Evolutionary conservation across 2,113 vertebrate species (phyloP).

Genomic region (Psilopogon haemacephalus): DNA sequence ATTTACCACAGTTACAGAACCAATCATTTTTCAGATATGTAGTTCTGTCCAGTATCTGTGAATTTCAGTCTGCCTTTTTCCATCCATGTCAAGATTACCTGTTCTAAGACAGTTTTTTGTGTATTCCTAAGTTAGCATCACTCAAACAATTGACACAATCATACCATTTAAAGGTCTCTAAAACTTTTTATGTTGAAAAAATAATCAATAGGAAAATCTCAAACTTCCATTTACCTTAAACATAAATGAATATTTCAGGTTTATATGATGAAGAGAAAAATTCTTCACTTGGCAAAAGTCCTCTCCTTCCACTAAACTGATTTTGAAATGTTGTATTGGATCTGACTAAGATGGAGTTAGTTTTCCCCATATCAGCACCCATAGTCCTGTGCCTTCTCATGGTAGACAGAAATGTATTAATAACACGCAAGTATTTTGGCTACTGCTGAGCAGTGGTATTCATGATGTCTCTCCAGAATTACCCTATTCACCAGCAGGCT

Average conservation of each 20-base stretch:
- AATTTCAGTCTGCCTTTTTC: neutral
- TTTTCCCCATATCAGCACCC: no score
- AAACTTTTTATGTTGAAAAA: neutral
- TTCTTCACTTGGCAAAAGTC: neutral
- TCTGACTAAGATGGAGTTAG: neutral
- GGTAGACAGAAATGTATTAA: no score
- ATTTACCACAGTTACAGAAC: neutral
- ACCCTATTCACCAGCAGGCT: neutral
- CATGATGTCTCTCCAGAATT: accelerated
- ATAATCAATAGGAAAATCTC: neutral
- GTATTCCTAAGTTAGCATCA: no score
- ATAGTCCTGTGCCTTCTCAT: no score
- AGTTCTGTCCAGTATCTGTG: neutral
- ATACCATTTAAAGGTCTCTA: neutral
- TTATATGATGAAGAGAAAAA: neutral
- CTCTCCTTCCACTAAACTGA: neutral
- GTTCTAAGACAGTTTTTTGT: neutral
- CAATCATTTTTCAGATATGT: neutral
- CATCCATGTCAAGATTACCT: neutral
- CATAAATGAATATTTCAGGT: neutral
- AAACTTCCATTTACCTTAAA: neutral
- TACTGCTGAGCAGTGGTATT: neutral
- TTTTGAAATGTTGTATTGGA: neutral
- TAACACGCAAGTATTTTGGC: no score
- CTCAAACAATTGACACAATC: neutral